phyloP scores from a whole-genome alignment of 1,140 invertebrate genomes.

The Dendrolimus punctatus region DNA sequence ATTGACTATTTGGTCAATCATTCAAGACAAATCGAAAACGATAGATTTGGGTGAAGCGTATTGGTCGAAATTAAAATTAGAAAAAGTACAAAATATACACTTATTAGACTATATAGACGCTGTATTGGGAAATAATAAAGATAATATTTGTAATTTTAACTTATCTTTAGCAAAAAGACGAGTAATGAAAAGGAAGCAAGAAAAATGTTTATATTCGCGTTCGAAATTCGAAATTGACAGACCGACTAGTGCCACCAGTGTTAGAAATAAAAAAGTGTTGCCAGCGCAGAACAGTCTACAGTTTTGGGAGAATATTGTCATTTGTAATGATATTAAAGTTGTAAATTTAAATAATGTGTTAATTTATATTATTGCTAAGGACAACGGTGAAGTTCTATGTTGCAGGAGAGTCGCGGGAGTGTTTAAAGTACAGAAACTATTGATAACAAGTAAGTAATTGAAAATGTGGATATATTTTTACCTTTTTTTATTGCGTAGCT shows the following conservation, averaged over 20 bases:
- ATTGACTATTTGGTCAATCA: conserved; percentile 52
- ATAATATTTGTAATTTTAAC: conserved; percentile 29
- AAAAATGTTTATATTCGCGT: conserved; percentile 25
- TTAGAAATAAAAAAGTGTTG: conserved; percentile 17
- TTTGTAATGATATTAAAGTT: conserved; percentile 48
- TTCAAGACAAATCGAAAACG: conserved; percentile 41
- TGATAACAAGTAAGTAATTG: conserved; percentile 39
- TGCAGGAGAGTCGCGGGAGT: conserved; percentile 28
- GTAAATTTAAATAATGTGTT: conserved; percentile 28
- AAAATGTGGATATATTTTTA: not conserved
- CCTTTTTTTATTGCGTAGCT: too few species aligned
- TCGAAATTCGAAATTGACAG: conserved; percentile 34
- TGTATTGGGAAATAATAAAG: conserved; percentile 7
- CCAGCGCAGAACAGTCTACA: conserved; percentile 17
- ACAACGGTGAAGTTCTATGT: conserved; percentile 44
- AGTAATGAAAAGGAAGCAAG: conserved; percentile 30
- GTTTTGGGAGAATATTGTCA: conserved; percentile 31
- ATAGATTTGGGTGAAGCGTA: conserved; percentile 48
- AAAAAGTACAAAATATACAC: conserved; percentile 41
- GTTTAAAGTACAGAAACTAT: conserved; percentile 33
- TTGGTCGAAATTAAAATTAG: conserved; percentile 54
- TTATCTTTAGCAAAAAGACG: conserved; percentile 47
- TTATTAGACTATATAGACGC: conserved; percentile 30
- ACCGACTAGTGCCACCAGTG: conserved; percentile 41
- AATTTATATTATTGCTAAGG: conserved; percentile 44